Percentiles rank a stretch among this genome's conserved stretches.
Evolutionary conservation across 1,140 invertebrate species (phyloP).

Genomic region (Chlorops oryzae): DNA sequence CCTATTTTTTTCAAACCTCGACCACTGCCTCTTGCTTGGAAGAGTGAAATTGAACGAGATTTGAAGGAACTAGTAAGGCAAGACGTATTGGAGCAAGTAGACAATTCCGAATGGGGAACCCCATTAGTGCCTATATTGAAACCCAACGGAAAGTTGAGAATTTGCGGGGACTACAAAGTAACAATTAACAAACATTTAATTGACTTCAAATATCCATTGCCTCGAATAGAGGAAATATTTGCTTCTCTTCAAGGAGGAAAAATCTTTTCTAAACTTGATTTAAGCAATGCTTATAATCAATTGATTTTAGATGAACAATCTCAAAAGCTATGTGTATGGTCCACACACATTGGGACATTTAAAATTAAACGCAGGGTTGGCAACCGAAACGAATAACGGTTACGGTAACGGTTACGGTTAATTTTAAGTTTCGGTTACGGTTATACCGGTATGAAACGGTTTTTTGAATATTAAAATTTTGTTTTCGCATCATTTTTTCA

Average conservation of each 20-base stretch:
- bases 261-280: constrained; percentile 39
- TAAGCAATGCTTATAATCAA: constrained; percentile 45
- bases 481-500: too few relatives aligned
- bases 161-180: constrained; percentile 47
- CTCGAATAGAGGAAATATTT: constrained; percentile 37
- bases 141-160: constrained; percentile 20
- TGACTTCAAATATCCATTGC: constrained; percentile 35
- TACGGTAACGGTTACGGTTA: too few relatives aligned
- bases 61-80: constrained; percentile 18
- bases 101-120: constrained; percentile 22
- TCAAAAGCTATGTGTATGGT: constrained; percentile 21
- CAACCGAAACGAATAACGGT: too few relatives aligned
- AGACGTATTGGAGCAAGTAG: constrained; percentile 15
- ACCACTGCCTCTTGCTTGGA: constrained; percentile 23
- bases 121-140: constrained; percentile 28
- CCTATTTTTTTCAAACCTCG: constrained; percentile 32
- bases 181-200: constrained; percentile 42
- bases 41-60: constrained; percentile 19
- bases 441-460: too few relatives aligned
- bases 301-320: constrained; percentile 24
- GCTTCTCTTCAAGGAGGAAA: constrained; percentile 23
- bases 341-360: too few relatives aligned
- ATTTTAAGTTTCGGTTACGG: too few relatives aligned
- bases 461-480: too few relatives aligned
- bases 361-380: too few relatives aligned